A percentile compares a stretch with the other conserved stretches of the same genome.
These are phyloP conservation scores for Sphenopsis melanotis DNA, from an alignment of 2,797 vertebrate species.

Conservation along the genomic window DNA sequence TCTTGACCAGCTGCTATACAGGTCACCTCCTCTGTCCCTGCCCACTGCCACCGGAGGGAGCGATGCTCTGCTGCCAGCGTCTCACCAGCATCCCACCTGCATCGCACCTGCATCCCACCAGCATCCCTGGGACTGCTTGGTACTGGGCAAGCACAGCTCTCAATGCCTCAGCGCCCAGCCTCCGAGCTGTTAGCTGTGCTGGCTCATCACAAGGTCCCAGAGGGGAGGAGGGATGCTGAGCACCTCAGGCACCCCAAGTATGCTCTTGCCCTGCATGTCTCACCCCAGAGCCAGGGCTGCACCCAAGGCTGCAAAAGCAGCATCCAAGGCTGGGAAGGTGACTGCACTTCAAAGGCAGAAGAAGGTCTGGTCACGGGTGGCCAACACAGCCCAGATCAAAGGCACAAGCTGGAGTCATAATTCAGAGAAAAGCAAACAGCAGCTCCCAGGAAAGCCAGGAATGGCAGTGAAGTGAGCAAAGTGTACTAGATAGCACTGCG, in stretches of 20 bases:
- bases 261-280: neutral
- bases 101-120: no score
- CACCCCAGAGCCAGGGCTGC: neutral
- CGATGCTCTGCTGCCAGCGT: neutral
- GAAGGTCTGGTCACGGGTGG: slow-evolving; percentile 49
- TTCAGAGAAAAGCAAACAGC: slow-evolving; percentile 75
- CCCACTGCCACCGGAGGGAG: neutral
- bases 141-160: neutral
- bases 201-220: neutral
- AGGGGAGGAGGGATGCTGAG: neutral
- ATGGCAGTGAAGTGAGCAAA: slow-evolving; percentile 61
- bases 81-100: neutral
- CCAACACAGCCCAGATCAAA: slow-evolving; percentile 71
- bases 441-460: slow-evolving; percentile 57
- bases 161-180: neutral
- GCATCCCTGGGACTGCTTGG: neutral
- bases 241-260: neutral
- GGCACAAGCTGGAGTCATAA: slow-evolving; percentile 70
- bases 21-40: neutral
- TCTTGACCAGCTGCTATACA: neutral
- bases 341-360: slow-evolving; percentile 60
- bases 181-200: rapidly evolving
- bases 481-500: slow-evolving; percentile 63
- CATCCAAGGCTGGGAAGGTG: neutral
- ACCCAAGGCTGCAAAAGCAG: neutral